Evolutionary conservation across 2,113 vertebrate genomes (phyloP).

Genomic region (Dascyllus trimaculatus): DNA sequence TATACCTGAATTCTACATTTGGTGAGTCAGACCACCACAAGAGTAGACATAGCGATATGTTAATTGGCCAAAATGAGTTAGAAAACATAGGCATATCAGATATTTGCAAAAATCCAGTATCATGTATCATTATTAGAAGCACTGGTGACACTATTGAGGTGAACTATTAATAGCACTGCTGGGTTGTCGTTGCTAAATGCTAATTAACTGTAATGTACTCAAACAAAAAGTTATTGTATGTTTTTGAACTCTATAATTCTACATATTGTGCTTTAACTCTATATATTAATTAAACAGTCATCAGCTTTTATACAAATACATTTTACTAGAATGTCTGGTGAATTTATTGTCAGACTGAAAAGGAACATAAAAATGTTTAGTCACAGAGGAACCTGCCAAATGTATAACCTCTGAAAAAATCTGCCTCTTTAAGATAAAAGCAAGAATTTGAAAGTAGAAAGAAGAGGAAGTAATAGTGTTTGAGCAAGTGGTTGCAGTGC

Average conservation of each 20-base stretch:
- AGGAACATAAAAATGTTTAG: slow-evolving; percentile 6
- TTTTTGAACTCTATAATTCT: not conserved
- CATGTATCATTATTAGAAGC: not conserved
- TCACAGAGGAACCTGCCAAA: slow-evolving; percentile 10
- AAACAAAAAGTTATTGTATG: not conserved
- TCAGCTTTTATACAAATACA: not conserved
- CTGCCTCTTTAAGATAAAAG: slow-evolving; percentile 56
- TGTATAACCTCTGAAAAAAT: slow-evolving; percentile 38
- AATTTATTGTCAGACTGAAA: slow-evolving; percentile 27
- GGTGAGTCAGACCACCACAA: too few species aligned
- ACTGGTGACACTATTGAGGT: not conserved
- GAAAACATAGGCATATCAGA: too few species aligned
- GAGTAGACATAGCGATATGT: too few species aligned
- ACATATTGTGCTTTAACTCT: not conserved
- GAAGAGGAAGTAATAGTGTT: slow-evolving; percentile 66
- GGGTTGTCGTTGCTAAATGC: not conserved
- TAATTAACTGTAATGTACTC: not conserved
- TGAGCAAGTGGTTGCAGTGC: slow-evolving; percentile 58
- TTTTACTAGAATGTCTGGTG: slow-evolving; percentile 3
- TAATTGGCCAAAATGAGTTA: too few species aligned
- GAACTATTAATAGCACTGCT: not conserved
- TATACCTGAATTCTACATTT: too few species aligned
- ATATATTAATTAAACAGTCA: not conserved
- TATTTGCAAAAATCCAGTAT: too few species aligned
- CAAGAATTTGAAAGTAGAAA: slow-evolving; percentile 55